A percentile compares a stretch with the other conserved stretches of the same genome.
Conservation (phyloP, 2,113 vertebrate species). For the Antennarius striatus region DNA sequence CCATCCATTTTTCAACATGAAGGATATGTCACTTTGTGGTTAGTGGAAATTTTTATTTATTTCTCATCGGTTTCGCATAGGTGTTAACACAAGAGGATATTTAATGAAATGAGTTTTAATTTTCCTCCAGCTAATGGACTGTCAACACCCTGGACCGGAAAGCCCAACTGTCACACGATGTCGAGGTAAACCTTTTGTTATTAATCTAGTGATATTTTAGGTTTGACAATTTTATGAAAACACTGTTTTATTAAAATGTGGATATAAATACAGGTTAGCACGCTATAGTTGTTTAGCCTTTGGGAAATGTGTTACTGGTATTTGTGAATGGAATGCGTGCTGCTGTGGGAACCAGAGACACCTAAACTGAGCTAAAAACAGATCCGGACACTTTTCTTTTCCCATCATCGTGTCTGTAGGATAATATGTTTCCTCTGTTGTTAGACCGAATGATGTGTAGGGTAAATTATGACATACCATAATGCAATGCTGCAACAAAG, state of each 20-base stretch:
- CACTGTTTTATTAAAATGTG: neutral
- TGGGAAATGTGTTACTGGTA: too few species aligned
- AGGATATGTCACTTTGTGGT: slow-evolving; percentile 51
- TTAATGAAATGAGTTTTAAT: slow-evolving; percentile 39
- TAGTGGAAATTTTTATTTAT: slow-evolving; percentile 42
- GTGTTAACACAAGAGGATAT: slow-evolving; percentile 46
- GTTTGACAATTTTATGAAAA: slow-evolving; percentile 32
- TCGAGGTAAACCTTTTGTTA: slow-evolving; percentile 23
- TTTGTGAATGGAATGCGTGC: too few species aligned
- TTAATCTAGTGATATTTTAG: slow-evolving; percentile 43
- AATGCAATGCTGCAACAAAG: too few species aligned
- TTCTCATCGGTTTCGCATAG: slow-evolving; percentile 9
- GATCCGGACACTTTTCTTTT: neutral
- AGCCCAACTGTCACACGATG: slow-evolving; percentile 42
- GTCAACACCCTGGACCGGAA: slow-evolving; percentile 49
- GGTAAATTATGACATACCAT: too few species aligned
- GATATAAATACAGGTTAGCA: slow-evolving; percentile 19
- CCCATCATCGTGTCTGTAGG: neutral
- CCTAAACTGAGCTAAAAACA: too few species aligned
- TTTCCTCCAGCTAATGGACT: slow-evolving; percentile 38
- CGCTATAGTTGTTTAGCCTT: slow-evolving; percentile 8
- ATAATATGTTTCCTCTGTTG: slow-evolving; percentile 12
- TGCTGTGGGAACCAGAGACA: too few species aligned
- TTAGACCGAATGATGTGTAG: neutral
- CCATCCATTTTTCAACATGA: slow-evolving; percentile 59